Conservation (phyloP, 2,888 invertebrate genomes). For the Allophyes oxyacanthae region DNA sequence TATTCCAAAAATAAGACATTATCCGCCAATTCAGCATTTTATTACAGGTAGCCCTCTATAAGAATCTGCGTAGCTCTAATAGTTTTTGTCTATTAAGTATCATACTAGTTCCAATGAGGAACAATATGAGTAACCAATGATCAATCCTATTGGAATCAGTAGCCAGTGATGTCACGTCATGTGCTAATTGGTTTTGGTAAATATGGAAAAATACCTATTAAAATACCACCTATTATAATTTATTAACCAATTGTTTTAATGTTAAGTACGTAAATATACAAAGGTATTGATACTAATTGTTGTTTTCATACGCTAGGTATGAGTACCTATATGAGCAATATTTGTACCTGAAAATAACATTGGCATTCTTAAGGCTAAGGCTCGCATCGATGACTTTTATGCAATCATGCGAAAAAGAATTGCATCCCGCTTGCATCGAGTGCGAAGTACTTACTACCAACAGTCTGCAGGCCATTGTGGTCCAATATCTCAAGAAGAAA, state of each 20-base stretch:
- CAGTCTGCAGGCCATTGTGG: too few species aligned
- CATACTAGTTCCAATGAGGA: neutral
- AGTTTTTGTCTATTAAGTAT: neutral
- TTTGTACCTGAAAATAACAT: neutral
- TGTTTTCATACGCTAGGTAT: neutral
- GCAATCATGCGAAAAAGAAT: too few species aligned
- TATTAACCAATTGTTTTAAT: neutral
- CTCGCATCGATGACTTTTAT: too few species aligned
- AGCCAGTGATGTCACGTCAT: neutral
- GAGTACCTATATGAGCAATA: constrained; percentile 10
- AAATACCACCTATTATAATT: neutral
- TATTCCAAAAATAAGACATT: neutral
- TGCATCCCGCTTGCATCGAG: too few species aligned
- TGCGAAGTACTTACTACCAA: too few species aligned
- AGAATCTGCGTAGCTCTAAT: neutral
- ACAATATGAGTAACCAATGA: neutral
- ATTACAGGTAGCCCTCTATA: too few species aligned
- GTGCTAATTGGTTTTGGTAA: constrained; percentile 13
- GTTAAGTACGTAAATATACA: neutral
- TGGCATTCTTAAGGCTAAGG: too few species aligned
- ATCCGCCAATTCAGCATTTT: neutral
- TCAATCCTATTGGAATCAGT: neutral
- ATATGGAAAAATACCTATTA: too few species aligned
- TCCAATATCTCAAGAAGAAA: too few species aligned
- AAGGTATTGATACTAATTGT: constrained; percentile 4